phyloP scores from a whole-genome alignment of 53 echinoderm and acorn worm genomes.

The Luidia sarsii region DNA sequence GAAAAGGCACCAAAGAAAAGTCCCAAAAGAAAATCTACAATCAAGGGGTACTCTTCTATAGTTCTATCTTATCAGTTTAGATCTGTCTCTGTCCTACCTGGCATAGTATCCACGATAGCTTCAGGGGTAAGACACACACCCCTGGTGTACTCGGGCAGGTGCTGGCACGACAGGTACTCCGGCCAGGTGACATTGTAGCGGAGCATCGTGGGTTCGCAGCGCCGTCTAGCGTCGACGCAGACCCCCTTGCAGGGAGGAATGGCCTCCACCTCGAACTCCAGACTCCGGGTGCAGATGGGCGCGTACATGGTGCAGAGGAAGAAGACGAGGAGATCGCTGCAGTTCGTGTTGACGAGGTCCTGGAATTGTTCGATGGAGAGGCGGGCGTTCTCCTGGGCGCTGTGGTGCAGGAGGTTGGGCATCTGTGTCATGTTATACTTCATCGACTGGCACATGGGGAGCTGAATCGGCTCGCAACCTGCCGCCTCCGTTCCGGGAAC shows the following conservation, averaged over 20 bases:
- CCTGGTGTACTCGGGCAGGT: constrained; percentile 87
- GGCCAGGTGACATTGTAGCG: constrained; percentile 89
- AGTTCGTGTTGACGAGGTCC: constrained; percentile 80
- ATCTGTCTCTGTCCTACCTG: too few relatives aligned
- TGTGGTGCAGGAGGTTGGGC: constrained; percentile 95
- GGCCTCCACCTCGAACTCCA: constrained; percentile 79
- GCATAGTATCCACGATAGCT: constrained; percentile 91
- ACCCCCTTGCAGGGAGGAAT: constrained; percentile 94
- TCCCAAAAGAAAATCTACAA: too few relatives aligned
- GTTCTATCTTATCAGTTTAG: too few relatives aligned
- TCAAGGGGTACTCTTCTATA: too few relatives aligned
- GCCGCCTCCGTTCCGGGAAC: constrained; percentile 45
- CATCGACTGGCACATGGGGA: constrained; percentile 84
- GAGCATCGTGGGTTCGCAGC: constrained; percentile 88
- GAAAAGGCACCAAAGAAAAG: too few relatives aligned
- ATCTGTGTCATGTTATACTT: constrained; percentile 95
- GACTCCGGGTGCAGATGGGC: constrained; percentile 87
- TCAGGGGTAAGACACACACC: constrained; percentile 95
- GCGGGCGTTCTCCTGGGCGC: constrained; percentile 94
- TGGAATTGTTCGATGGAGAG: constrained; percentile 94
- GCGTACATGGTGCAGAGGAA: constrained; percentile 99
- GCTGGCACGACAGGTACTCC: constrained; percentile 70
- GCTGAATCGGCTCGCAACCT: constrained; percentile 77
- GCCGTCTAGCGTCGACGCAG: constrained; percentile 66
- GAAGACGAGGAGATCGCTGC: constrained; percentile 81